Evolutionary conservation across 2,113 vertebrate genomes (phyloP), one percentile per base, ranked within the genome.

Genomic region (Myiozetetes cayanensis): DNA sequence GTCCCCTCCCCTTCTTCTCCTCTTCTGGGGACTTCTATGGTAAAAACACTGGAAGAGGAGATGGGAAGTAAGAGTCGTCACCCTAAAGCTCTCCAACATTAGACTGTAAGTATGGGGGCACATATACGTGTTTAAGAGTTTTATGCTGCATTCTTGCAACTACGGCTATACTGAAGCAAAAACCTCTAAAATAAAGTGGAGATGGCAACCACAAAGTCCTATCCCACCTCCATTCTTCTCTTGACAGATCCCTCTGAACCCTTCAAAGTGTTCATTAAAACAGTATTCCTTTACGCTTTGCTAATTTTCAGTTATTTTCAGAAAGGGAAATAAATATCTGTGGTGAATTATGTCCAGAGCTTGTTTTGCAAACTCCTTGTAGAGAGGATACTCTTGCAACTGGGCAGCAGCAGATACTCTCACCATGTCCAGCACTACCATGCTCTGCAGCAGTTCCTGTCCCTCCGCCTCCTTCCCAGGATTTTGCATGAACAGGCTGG

Each of bases 401-500:
- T 61, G 2, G 1, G 28, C 25, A 12, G 58, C 47, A 62, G 52
- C 2, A 2, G n/a, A 22, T 14, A 13, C 12, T 9, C 20, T 55
- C 0, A 0, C 35, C 41, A 3, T 8, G 23, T 35, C 22, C 13
- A 3, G 20, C 9, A 9, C 21, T 8, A 37, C 50, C 6, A 4
- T 4, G 4, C 47, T 59, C 77, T 55, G 67, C 31, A 33, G 31
- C 37, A 74, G 10, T 33, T 70, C 35, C 41, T 0, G 1, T 30
- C 22, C 59, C 35, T 86, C 62, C 67, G 24, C 56, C 30, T 53
- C 56, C 25, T 78, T 50, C 10, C 2, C 21, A 31, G 44, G 16
- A 3, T 6, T 43, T 43, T 12, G 39, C 37, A 24, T 0, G 0
- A 53, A 31, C 0, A 1, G 3, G 9, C 14, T 2, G 2, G 50